phyloP scores from a whole-genome alignment of 2,113 vertebrate species.

The Beaufortia kweichowensis region DNA sequence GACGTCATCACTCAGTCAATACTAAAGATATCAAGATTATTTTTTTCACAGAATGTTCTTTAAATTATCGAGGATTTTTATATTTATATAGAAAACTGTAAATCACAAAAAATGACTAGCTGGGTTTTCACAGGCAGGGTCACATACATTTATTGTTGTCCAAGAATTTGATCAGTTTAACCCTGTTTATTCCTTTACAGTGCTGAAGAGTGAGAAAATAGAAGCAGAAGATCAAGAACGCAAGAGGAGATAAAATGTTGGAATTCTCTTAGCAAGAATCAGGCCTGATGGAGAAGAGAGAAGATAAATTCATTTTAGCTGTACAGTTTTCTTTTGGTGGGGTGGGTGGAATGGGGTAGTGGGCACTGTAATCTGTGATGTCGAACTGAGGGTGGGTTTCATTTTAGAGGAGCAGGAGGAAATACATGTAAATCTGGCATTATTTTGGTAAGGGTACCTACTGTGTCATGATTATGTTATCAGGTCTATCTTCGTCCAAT shows the following conservation, averaged over 20 bases:
- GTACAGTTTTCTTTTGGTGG: slow-evolving; percentile 45
- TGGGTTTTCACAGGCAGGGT: too few species aligned
- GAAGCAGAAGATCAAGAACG: slow-evolving; percentile 19
- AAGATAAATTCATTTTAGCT: slow-evolving; percentile 37
- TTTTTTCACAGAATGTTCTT: too few species aligned
- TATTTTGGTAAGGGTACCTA: slow-evolving; percentile 32
- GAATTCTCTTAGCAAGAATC: background rate
- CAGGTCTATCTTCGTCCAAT: slow-evolving; percentile 23
- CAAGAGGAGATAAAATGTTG: background rate
- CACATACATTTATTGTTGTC: too few species aligned
- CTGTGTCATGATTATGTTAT: slow-evolving; percentile 19
- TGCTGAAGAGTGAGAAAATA: slow-evolving; percentile 29
- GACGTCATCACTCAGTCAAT: too few species aligned
- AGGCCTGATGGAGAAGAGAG: background rate
- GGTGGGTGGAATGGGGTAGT: background rate
- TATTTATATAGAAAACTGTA: too few species aligned
- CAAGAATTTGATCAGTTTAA: background rate
- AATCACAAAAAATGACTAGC: too few species aligned
- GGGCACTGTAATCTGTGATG: background rate
- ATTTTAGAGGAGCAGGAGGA: background rate
- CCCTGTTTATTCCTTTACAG: slow-evolving; percentile 22
- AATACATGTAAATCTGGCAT: slow-evolving; percentile 41
- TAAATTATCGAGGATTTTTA: too few species aligned
- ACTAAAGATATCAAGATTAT: too few species aligned
- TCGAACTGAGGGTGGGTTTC: background rate